These are phyloP conservation scores for Montipora capitata DNA, from an alignment of 92 coral and sea anemone genomes.

Conservation along the genomic window DNA sequence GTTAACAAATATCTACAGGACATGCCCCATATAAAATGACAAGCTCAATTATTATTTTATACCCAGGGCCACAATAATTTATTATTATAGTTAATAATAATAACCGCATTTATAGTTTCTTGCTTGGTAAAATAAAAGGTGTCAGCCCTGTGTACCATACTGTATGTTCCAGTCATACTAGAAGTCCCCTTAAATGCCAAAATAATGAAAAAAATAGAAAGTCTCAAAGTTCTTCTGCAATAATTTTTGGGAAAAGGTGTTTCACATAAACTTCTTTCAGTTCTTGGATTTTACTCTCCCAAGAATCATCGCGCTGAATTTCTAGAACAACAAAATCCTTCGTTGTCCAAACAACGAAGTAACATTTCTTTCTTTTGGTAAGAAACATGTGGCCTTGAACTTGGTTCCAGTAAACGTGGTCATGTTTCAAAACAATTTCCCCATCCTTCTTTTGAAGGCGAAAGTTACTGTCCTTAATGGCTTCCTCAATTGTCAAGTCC, in stretches of 20 bases:
- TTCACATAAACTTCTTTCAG: slow-evolving; percentile 61
- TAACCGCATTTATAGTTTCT: too few relatives aligned
- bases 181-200: too few relatives aligned
- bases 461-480: slow-evolving; percentile 22
- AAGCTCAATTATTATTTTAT: too few relatives aligned
- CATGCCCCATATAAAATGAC: too few relatives aligned
- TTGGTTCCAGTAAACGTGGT: slow-evolving; percentile 76
- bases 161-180: too few relatives aligned
- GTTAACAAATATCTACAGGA: too few relatives aligned
- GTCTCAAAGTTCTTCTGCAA: slow-evolving; percentile 65
- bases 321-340: slow-evolving; percentile 38
- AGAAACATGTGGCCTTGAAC: slow-evolving; percentile 67
- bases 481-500: slow-evolving; percentile 47
- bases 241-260: slow-evolving; percentile 35
- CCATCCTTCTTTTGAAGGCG: slow-evolving; percentile 55
- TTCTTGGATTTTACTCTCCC: slow-evolving; percentile 48
- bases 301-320: slow-evolving; percentile 54
- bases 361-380: slow-evolving; percentile 40
- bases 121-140: too few relatives aligned
- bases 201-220: too few relatives aligned
- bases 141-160: too few relatives aligned
- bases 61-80: too few relatives aligned
- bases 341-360: slow-evolving; percentile 61
- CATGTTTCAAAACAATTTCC: slow-evolving; percentile 13
- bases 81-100: too few relatives aligned